Evolutionary conservation across 2,113 vertebrate genomes (phyloP).

Genomic region (Cheirogaleus medius): DNA sequence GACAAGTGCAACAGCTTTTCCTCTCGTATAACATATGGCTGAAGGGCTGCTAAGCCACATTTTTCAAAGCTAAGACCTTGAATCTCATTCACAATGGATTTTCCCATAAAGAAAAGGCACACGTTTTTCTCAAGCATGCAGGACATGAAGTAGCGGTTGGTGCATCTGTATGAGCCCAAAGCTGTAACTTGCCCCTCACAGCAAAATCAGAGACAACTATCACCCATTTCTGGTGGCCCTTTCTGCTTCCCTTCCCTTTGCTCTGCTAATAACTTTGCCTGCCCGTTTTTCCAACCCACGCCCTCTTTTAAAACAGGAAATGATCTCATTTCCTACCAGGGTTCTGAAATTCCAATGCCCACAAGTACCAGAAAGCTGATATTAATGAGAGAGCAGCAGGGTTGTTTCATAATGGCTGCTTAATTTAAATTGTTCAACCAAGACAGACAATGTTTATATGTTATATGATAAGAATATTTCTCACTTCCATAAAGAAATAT

Average conservation of each 20-base stretch:
- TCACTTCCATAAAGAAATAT: not conserved
- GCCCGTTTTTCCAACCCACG: not conserved
- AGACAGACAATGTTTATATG: not conserved
- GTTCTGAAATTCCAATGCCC: not conserved
- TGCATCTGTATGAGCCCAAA: not conserved
- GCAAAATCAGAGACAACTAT: not conserved
- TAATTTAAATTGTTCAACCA: not conserved
- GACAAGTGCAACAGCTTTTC: not conserved
- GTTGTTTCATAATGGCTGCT: not conserved
- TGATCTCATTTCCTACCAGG: not conserved
- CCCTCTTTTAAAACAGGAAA: not conserved
- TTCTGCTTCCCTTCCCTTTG: accelerated
- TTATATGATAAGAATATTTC: not conserved
- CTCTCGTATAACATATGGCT: not conserved
- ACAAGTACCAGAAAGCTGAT: not conserved
- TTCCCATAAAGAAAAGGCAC: not conserved
- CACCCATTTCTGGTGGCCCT: not conserved
- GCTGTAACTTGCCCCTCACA: not conserved
- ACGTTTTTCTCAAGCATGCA: not conserved
- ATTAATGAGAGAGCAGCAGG: not conserved
- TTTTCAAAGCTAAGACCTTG: not conserved
- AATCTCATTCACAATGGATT: not conserved
- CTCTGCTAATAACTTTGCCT: not conserved
- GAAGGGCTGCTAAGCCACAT: not conserved
- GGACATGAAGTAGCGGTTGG: not conserved